Evolutionary conservation across 1,140 invertebrate genomes (phyloP), one percentile per base, ranked within the genome.

Genomic region (Ips nitidus): DNA sequence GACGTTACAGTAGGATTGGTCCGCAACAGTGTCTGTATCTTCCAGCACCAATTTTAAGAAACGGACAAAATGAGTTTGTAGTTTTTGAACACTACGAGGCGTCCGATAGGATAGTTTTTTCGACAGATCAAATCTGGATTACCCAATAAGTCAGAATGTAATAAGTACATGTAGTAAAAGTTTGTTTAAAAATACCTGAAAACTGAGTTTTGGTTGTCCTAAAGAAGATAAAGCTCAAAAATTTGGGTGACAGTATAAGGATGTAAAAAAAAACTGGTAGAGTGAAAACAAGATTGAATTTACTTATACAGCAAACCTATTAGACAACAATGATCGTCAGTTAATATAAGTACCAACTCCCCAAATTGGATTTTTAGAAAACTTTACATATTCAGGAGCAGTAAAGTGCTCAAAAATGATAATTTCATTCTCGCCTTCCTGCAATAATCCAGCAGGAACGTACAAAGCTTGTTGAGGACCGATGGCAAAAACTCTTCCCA

Each of bases 381-480:
- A 75, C 5, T 70, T 75, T 2, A 80, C 50, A 45, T 62, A 53
- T 65, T 70, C 58, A 36, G 69, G 67, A 37, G 71, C 72, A 42
- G 59, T 72, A 67, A 78, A 81, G 69, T 81, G 79, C 64, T 81
- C 80, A 63, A 80, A 81, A 22, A 81, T 65, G 4, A 81, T 56
- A 60, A 81, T 75, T 56, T 82, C 78, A 77, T 88, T 88, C 3
- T 74, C 67, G 40, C 85, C 86, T 41, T 71, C 63, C 61, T 80
- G 80, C 0, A 88, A 75, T 4, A 87, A 74, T 2, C 84, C 83
- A 3, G 80, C 86, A 38, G 88, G 87, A 47, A 89, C 70, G 78
- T 87, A 89, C 0, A 88, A 76, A 4, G 84, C 84, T 68, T 82
- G 77, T 73, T 86, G 83, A 0, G 89, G 88, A 1, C 88, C 88